Conservation (phyloP, 2,113 vertebrate species). For the Odontophorus gujanensis region DNA sequence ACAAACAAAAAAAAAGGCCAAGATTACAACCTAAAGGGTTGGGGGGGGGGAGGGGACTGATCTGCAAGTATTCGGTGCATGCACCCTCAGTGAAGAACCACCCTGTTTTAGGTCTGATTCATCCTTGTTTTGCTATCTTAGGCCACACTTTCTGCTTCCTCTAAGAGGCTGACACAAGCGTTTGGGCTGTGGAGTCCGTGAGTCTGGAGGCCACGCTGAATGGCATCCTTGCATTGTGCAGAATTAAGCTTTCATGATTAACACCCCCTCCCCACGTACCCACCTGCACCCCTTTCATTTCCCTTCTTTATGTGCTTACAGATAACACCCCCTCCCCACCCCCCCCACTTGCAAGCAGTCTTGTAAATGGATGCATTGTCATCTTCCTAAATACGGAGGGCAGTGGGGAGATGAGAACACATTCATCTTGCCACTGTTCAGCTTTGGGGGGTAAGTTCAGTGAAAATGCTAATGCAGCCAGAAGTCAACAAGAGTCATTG, state of each 20-base stretch:
- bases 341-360: neutral
- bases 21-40: neutral
- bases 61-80: neutral
- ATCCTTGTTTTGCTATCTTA: neutral
- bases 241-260: neutral
- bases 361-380: neutral
- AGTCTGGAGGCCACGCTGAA: neutral
- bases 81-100: neutral
- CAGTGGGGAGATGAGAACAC: conserved; percentile 12
- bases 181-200: neutral
- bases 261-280: neutral
- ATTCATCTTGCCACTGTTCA: neutral
- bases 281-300: neutral
- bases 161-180: neutral
- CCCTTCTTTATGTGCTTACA: neutral
- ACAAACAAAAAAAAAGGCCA: neutral
- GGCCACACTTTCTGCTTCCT: neutral
- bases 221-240: neutral
- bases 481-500: conserved; percentile 34
- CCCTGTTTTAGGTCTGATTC: neutral
- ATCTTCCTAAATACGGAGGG: neutral
- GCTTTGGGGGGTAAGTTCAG: neutral
- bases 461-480: conserved; percentile 21
- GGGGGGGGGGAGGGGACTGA: rapidly evolving
- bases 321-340: neutral